Conservation (phyloP, 2,797 vertebrate species). For the Staurois parvus region DNA sequence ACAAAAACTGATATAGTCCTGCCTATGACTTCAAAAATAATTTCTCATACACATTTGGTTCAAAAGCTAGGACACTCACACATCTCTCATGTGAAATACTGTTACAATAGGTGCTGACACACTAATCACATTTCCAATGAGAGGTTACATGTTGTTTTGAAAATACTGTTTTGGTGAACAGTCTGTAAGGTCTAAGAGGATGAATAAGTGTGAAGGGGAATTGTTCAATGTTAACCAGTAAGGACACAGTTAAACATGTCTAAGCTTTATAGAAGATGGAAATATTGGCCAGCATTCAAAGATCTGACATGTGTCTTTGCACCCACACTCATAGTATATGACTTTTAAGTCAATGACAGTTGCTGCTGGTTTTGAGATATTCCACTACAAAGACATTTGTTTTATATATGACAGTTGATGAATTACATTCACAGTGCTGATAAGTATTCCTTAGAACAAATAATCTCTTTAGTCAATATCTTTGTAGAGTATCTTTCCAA, state of each 20-base stretch:
- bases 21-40: not conserved
- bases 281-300: not conserved
- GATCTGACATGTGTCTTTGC: not conserved
- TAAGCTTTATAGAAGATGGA: not conserved
- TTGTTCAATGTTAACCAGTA: not conserved
- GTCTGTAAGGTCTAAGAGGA: not conserved
- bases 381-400: constrained; percentile 11
- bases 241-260: not conserved
- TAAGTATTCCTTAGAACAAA: constrained; percentile 15
- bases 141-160: not conserved
- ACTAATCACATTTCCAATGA: not conserved
- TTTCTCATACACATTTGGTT: not conserved
- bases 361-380: not conserved
- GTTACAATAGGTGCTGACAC: not conserved
- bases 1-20: not conserved
- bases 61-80: not conserved
- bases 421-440: constrained; percentile 38
- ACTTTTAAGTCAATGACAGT: constrained; percentile 12
- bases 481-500: constrained; percentile 5
- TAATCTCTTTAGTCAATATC: not conserved
- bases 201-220: not conserved
- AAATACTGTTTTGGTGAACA: not conserved
- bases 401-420: not conserved
- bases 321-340: constrained; percentile 12
- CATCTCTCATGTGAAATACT: not conserved